Evolutionary conservation across 92 coral and sea anemone genomes (phyloP).

Genomic region (Bergia sp.): DNA sequence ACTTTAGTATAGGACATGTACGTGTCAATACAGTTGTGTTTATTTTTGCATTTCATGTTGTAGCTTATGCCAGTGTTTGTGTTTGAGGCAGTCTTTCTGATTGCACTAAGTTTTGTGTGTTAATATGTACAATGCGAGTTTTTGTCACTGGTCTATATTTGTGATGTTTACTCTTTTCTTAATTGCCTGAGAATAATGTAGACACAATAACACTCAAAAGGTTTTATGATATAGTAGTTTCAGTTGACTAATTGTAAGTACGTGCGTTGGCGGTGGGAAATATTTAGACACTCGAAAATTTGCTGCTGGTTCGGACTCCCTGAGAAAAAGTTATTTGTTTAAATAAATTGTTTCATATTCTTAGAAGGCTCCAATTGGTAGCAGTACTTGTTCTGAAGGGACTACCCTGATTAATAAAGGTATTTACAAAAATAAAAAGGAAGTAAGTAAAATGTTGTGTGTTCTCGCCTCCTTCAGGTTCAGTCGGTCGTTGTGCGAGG

Average conservation of each 20-base stretch:
- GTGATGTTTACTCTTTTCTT: too few relatives aligned
- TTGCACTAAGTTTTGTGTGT: not conserved
- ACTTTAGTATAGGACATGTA: not conserved
- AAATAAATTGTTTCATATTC: not conserved
- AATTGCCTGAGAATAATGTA: not conserved
- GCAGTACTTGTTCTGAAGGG: too few relatives aligned
- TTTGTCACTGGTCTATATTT: not conserved
- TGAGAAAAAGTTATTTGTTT: too few relatives aligned
- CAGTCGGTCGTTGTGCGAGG: too few relatives aligned
- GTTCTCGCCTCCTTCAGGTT: too few relatives aligned
- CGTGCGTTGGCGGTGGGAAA: not conserved
- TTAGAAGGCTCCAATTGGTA: not conserved
- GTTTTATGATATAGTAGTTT: not conserved
- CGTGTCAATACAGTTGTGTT: not conserved
- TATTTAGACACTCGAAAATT: too few relatives aligned
- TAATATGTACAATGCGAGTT: not conserved
- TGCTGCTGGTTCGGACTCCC: not conserved
- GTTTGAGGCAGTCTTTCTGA: too few relatives aligned
- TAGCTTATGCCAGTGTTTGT: not conserved
- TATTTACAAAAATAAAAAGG: too few relatives aligned
- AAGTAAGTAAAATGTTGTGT: too few relatives aligned
- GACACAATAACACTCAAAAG: not conserved
- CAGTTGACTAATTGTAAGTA: not conserved
- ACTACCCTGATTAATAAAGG: too few relatives aligned
- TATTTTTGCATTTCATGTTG: not conserved